Evolutionary conservation across 1,140 invertebrate species (phyloP), one percentile per base, ranked within the genome.

Genomic region (Pseudomyrmex pallidus): DNA sequence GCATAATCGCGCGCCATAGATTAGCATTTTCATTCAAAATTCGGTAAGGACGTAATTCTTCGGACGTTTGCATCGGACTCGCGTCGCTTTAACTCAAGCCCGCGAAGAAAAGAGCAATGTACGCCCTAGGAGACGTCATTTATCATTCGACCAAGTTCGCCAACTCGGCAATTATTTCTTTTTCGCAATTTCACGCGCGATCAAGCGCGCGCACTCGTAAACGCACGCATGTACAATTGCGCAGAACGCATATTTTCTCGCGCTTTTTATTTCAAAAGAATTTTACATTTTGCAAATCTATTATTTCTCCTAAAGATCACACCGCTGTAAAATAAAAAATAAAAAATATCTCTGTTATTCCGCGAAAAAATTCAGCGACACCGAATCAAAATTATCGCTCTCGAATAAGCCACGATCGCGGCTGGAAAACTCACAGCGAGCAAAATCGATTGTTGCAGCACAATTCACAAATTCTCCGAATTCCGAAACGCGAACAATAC

Each of bases 111-210:
- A 63, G 56, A 8, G 46, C 9, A 66, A 66, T 3, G 63, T 10
- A 10, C 17, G 64, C 73, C 46, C 48, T 74, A 63, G 73, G 73
- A 59, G 15, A 56, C 56, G 13, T 64, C 70, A 63, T 62, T 82
- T 82, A 82, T 82, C 78, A 73, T 57, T 63, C 48, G 57, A 9
- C 68, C 35, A 35, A 13, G 48, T 22, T 13, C 25, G 13, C 59
- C 57, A 73, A 74, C 8, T 52, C 70, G 2, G 46, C 59, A 64
- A 82, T 82, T 82, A 82, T 74, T 74, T 63, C 15, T 64, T 68
- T 22, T 25, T 66, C 48, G 48, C 48, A 25, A 46, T 74, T 74
- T 82, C 13, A 62, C 13, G 13, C 57, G 22, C 78, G 48, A 12
- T 9, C 46, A 62, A 74, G 62, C 13, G 2, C 13, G 2, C 35